phyloP scores from a whole-genome alignment of 2,888 invertebrate species.

The Limnephilus lunatus region DNA sequence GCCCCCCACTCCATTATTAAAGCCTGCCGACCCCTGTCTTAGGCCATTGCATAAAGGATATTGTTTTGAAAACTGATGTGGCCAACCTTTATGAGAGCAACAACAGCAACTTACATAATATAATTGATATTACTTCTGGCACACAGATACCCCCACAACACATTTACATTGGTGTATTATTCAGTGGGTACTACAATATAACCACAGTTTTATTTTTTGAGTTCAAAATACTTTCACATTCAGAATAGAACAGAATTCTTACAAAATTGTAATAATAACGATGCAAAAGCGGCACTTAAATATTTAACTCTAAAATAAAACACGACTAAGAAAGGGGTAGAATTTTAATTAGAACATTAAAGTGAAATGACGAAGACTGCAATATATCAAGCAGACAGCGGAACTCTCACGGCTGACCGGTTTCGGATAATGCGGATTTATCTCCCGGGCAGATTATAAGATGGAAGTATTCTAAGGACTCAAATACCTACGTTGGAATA shows the following conservation, averaged over 20 bases:
- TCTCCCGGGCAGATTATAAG: constrained; percentile 50
- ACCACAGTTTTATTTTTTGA: neutral
- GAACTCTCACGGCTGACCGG: constrained; percentile 50
- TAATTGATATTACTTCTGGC: too few relatives aligned
- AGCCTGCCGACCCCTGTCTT: too few relatives aligned
- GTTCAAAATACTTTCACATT: neutral
- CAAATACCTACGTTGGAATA: constrained; percentile 30
- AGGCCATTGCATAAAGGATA: too few relatives aligned
- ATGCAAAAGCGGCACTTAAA: constrained; percentile 8
- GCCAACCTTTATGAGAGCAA: too few relatives aligned
- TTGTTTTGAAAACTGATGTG: too few relatives aligned
- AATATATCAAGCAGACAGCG: constrained; percentile 48
- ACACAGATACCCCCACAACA: too few relatives aligned
- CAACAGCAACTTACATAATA: too few relatives aligned
- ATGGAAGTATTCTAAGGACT: constrained; percentile 52
- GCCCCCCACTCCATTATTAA: too few relatives aligned
- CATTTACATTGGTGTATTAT: neutral
- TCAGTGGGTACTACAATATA: neutral
- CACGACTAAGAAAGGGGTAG: constrained; percentile 24
- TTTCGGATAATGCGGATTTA: constrained; percentile 50
- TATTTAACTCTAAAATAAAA: constrained; percentile 7
- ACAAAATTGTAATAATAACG: constrained; percentile 9
- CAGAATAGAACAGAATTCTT: neutral
- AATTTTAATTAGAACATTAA: constrained; percentile 55
- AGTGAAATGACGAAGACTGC: constrained; percentile 50